phyloP scores from a whole-genome alignment of 2,888 invertebrate species.

The Diadegma fenestrale region DNA sequence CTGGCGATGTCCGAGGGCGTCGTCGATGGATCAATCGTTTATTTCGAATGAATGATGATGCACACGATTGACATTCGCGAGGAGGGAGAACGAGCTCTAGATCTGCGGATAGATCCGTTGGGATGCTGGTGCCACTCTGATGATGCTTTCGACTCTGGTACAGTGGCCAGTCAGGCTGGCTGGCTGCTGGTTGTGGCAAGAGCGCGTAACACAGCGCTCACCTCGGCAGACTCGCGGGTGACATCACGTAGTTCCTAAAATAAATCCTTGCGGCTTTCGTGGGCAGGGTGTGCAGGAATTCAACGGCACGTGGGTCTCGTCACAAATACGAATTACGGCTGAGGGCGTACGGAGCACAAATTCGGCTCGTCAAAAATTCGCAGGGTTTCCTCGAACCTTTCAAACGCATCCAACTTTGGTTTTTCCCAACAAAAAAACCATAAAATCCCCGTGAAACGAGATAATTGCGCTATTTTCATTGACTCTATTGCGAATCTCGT shows the following conservation, averaged over 20 bases:
- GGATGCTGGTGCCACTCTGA: slow-evolving; percentile 48
- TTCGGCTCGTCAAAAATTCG: slow-evolving; percentile 44
- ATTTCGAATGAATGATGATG: slow-evolving; percentile 18
- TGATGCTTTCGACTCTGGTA: slow-evolving; percentile 40
- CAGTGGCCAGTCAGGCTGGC: slow-evolving; percentile 44
- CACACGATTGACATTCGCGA: slow-evolving; percentile 39
- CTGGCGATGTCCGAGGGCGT: background rate
- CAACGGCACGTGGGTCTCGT: slow-evolving; percentile 79
- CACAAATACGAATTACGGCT: slow-evolving; percentile 70
- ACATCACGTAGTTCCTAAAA: slow-evolving; percentile 82
- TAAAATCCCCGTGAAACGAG: background rate
- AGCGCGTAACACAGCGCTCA: slow-evolving; percentile 57
- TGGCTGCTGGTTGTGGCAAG: slow-evolving; percentile 33
- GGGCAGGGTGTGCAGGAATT: slow-evolving; percentile 77
- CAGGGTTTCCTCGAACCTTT: slow-evolving; percentile 42
- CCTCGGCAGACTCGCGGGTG: slow-evolving; percentile 71
- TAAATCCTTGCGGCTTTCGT: slow-evolving; percentile 81
- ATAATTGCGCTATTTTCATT: background rate
- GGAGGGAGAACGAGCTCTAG: slow-evolving; percentile 38
- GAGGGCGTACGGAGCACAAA: slow-evolving; percentile 19
- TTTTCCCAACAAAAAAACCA: background rate
- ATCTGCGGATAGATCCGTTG: slow-evolving; percentile 50
- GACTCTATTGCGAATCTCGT: background rate
- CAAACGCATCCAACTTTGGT: slow-evolving; percentile 2
- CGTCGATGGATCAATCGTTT: slow-evolving; percentile 27